These are phyloP conservation scores for Alectoris magna DNA, from an alignment of 2,797 vertebrate genomes.

Conservation along the genomic window DNA sequence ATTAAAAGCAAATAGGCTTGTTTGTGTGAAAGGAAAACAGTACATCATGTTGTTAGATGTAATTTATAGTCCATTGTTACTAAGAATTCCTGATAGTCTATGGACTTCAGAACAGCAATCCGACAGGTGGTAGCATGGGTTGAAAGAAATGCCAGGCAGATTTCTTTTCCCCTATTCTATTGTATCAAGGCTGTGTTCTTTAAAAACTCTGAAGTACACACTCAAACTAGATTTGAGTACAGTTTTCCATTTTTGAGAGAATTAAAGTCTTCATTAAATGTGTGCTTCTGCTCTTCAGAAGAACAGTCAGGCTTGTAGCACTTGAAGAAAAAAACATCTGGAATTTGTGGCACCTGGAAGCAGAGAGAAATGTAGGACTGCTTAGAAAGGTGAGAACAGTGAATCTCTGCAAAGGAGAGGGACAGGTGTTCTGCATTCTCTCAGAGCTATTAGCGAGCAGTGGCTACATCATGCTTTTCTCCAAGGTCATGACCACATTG, in stretches of 20 bases:
- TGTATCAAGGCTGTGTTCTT: background rate
- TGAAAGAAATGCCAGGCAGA: background rate
- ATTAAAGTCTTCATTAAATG: background rate
- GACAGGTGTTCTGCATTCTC: background rate
- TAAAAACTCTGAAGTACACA: background rate
- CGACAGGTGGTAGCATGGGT: slow-evolving; percentile 4
- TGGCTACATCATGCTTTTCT: fast-evolving
- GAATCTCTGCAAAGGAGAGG: background rate
- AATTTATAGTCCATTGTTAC: background rate
- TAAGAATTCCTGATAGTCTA: slow-evolving; percentile 9
- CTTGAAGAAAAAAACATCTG: background rate
- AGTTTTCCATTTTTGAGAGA: background rate
- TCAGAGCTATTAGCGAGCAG: background rate
- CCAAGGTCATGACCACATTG: background rate
- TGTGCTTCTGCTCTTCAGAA: background rate
- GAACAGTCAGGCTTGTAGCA: background rate
- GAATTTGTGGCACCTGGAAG: background rate
- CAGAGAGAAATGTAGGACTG: background rate
- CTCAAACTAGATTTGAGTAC: background rate
- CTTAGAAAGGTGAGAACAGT: background rate
- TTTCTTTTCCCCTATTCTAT: background rate
- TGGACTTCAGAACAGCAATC: background rate
- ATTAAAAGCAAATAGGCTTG: slow-evolving; percentile 26
- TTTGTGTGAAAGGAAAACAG: background rate
- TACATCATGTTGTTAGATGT: background rate